A percentile compares a stretch with the other conserved stretches of the same genome.
Evolutionary conservation across 2,888 invertebrate genomes (phyloP).

Genomic region (Thymelicus acteon): DNA sequence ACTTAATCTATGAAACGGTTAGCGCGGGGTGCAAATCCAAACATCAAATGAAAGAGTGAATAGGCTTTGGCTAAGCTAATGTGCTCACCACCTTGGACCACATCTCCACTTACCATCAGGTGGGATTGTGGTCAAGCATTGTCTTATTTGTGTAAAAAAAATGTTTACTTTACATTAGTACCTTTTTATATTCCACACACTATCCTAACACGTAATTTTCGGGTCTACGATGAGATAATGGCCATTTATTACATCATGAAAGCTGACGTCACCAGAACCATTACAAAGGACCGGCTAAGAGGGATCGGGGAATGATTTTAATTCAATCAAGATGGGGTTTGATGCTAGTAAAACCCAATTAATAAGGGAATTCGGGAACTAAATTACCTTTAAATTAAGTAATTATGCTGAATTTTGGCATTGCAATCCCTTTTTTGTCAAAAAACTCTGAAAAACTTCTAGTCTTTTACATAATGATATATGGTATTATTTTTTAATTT

Average conservation of each 20-base stretch:
- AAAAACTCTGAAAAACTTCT: too few species aligned
- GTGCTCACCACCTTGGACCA: too few species aligned
- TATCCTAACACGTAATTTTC: neutral
- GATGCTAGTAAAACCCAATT: conserved; percentile 31
- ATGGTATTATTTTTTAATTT: too few species aligned
- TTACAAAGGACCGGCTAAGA: conserved; percentile 51
- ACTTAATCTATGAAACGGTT: too few species aligned
- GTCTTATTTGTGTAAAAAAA: too few species aligned
- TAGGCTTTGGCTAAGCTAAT: too few species aligned
- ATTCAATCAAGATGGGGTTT: conserved; percentile 56
- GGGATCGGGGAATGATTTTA: conserved; percentile 57
- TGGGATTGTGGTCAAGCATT: too few species aligned
- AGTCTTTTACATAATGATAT: too few species aligned
- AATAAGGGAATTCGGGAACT: neutral
- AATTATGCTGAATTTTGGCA: neutral
- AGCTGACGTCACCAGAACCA: conserved; percentile 59
- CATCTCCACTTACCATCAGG: too few species aligned
- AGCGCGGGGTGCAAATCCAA: too few species aligned
- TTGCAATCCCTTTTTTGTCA: neutral
- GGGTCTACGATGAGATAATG: conserved; percentile 50
- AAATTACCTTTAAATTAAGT: neutral
- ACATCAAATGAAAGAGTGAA: too few species aligned
- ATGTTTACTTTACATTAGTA: too few species aligned
- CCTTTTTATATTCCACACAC: neutral
- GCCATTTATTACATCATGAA: conserved; percentile 56